These are phyloP conservation scores for Tinamus major DNA, from an alignment of 2,797 vertebrate genomes.

Conservation along the genomic window DNA sequence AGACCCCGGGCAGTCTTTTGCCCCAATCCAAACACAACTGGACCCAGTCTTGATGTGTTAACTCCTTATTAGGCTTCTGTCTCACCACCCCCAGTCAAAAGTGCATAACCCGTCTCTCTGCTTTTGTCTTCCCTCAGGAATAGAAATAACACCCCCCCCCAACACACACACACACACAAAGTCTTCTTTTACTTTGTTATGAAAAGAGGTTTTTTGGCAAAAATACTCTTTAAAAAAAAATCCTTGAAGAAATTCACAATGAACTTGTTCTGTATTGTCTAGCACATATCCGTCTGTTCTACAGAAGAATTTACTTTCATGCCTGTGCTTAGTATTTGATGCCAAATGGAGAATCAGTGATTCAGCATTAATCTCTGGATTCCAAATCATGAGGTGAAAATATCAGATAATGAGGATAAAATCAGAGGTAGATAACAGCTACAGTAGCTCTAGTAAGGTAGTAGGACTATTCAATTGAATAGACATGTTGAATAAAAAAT, in stretches of 20 bases:
- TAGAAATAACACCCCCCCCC: not conserved
- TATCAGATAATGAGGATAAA: not conserved
- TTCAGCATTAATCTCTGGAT: not conserved
- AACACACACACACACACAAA: not conserved
- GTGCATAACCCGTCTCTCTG: not conserved
- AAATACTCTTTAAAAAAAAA: too few relatives aligned
- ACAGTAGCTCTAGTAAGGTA: not conserved
- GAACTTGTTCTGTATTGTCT: not conserved
- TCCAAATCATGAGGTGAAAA: not conserved
- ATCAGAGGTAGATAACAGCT: not conserved
- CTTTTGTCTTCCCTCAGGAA: not conserved
- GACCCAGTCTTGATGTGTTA: not conserved
- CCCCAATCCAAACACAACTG: fast-evolving
- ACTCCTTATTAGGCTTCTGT: not conserved
- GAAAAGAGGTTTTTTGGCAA: not conserved
- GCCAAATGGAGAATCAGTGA: not conserved
- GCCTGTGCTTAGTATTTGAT: not conserved
- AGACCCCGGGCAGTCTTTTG: not conserved
- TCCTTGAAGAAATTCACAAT: not conserved
- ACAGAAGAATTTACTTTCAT: not conserved
- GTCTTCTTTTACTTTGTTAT: not conserved
- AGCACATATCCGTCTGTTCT: not conserved
- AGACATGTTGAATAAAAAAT: not conserved
- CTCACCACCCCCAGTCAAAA: not conserved
- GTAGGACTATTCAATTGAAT: not conserved